Evolutionary conservation across 2,113 vertebrate genomes (phyloP).

Genomic region (Oophaga pumilio): DNA sequence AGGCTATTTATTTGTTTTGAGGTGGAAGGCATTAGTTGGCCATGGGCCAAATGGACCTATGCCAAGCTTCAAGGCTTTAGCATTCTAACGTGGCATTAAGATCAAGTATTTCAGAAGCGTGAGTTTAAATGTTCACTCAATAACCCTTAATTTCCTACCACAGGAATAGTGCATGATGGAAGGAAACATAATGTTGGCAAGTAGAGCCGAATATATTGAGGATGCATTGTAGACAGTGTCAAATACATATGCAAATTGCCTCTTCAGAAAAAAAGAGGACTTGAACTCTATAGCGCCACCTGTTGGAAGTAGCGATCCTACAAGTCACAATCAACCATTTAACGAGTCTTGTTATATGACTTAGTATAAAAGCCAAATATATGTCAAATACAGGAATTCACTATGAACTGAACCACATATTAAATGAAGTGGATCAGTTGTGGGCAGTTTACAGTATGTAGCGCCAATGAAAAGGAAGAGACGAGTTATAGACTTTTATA

Average conservation of each 20-base stretch:
- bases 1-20: background rate
- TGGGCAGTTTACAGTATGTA: background rate
- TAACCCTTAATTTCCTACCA: slow-evolving; percentile 5
- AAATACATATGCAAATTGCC: too few relatives aligned
- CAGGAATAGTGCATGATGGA: background rate
- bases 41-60: background rate
- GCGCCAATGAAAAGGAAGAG: background rate
- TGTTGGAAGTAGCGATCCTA: too few relatives aligned
- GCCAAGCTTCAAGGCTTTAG: background rate
- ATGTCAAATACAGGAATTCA: slow-evolving; percentile 5
- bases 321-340: too few relatives aligned
- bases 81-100: background rate
- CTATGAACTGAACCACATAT: slow-evolving; percentile 9
- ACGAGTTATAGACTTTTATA: too few relatives aligned
- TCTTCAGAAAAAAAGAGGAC: too few relatives aligned
- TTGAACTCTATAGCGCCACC: too few relatives aligned
- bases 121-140: background rate
- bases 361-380: too few relatives aligned
- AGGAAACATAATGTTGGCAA: background rate
- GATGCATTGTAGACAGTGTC: background rate
- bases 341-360: too few relatives aligned
- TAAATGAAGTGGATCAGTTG: background rate
- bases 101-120: background rate
- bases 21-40: background rate
- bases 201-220: background rate